A percentile compares a stretch with the other conserved stretches of the same genome.
phyloP scores from a whole-genome alignment of 2,113 vertebrate genomes.

The Salminus brasiliensis region DNA sequence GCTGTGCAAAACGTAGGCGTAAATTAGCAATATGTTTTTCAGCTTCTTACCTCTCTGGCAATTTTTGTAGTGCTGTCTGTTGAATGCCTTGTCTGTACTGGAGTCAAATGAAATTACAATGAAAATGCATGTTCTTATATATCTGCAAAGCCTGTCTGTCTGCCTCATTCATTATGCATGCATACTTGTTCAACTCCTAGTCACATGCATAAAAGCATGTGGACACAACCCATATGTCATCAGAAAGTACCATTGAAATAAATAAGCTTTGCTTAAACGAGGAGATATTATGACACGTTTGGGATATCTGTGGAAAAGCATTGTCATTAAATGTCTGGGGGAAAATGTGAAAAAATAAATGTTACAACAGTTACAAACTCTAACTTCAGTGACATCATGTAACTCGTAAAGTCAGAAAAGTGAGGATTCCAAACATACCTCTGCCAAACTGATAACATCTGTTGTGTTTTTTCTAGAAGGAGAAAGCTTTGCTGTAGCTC shows the following conservation, averaged over 20 bases:
- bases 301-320: too few species aligned
- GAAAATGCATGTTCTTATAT: slow-evolving; percentile 1
- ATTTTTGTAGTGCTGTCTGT: background rate
- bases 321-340: too few species aligned
- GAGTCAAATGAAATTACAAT: background rate
- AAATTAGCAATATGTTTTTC: background rate
- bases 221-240: background rate
- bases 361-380: background rate
- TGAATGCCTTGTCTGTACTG: background rate
- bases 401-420: background rate
- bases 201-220: slow-evolving; percentile 2
- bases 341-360: background rate
- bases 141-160: background rate
- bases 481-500: background rate
- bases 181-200: background rate
- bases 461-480: background rate
- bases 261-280: too few species aligned
- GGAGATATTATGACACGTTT: too few species aligned
- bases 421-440: slow-evolving; percentile 20
- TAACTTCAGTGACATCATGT: background rate
- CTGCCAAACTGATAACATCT: background rate
- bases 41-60: background rate
- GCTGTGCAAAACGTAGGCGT: background rate
- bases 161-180: background rate
- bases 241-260: slow-evolving; percentile 35